Base-by-base conservation (phyloP, 2,797 vertebrate species). In the Scolopax rusticola region DNA sequence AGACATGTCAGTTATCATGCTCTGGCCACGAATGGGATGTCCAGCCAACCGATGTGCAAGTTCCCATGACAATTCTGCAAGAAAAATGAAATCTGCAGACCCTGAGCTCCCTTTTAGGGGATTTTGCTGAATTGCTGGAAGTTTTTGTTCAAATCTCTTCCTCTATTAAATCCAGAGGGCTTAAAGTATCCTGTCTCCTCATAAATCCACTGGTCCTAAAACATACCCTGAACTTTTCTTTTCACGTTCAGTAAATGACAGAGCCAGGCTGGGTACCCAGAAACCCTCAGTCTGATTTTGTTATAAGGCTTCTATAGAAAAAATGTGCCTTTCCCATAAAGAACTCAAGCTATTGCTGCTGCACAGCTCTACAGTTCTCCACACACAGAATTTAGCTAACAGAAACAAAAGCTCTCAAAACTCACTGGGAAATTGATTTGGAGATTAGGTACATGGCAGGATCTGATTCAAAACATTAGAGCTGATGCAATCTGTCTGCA, bases 11-110 rank as follows among this genome's bases (percentile, higher is more conserved):
- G 38, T 16, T 51, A 5, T 8, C 1, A 2, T 60, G 32, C 54
- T 48, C 23, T 32, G 76, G 25, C 20, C 50, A 2, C 7, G 24
- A 21, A 9, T 71, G 59, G 17, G 30, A 12, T 65, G 25, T 25
- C 23, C 45, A 33, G 16, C 23, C 36, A 45, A 64, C 15, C 0
- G 0, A 1, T 0, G 0, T 33, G 7, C 15, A 68, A 43, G 25
- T 54, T 69, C 50, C 38, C 1, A 1, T 19, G 14, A 45, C 16
- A 51, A 19, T 68, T 67, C 47, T 12, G 20, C 28, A 43, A 45
- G 51, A 45, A 19, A 70, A 60, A 30, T 5, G 21, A 70, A 70
- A 80, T n/a, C 30, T 40, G 10, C 36, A 45, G 19, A 36, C 41
- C 45, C 15, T 23, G 36, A 83, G 25, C 41, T 50, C 5, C 23